Base-by-base conservation (phyloP, 2,888 invertebrate species). In the Seira musarum region DNA sequence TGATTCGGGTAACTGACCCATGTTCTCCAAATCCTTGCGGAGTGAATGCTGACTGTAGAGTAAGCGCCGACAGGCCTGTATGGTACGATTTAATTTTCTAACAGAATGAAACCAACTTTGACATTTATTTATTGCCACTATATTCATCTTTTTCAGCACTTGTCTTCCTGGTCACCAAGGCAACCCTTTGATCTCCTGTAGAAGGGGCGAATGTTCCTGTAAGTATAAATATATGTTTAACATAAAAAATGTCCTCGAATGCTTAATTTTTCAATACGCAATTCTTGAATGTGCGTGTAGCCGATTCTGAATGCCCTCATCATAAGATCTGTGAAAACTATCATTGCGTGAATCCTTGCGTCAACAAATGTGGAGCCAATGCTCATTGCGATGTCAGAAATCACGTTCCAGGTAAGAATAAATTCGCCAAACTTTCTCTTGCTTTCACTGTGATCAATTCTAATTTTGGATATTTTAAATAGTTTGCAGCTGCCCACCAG, bases 341-440 rank as follows among this genome's bases (percentile, higher is more conserved):
- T 87, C 92, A 92, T 79, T 96, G 96, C 88, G 91, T 94, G 70
- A 94, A 95, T 89, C 94, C 95, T 1, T 96, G 96, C 87, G 91
- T 92, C 8, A 93, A 93, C 19, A 91, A 92, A 24, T 96, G 96
- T 87, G 95, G 95, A 15, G 83, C 82, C 74, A 93, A 94, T 87
- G 94, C 96, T 24, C 91, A 93, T 86, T 96, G 96, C 88, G 92
- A 93, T 82, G 93, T 94, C 79, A 88, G 92, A 82, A 93, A 94
- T 87, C 95, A 95, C 87, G 90, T 94, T 5, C 93, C 95, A 0
- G 93, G 93, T 2, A 91, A 19, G n/a, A n/a, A n/a, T n/a, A n/a
- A n/a, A n/a, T n/a, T n/a, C n/a, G n/a, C n/a, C n/a, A n/a, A n/a
- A n/a, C n/a, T n/a, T n/a, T n/a, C n/a, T n/a, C n/a, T n/a, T n/a